phyloP scores from a whole-genome alignment of 2,113 vertebrate species.

The Hipposideros armiger region DNA sequence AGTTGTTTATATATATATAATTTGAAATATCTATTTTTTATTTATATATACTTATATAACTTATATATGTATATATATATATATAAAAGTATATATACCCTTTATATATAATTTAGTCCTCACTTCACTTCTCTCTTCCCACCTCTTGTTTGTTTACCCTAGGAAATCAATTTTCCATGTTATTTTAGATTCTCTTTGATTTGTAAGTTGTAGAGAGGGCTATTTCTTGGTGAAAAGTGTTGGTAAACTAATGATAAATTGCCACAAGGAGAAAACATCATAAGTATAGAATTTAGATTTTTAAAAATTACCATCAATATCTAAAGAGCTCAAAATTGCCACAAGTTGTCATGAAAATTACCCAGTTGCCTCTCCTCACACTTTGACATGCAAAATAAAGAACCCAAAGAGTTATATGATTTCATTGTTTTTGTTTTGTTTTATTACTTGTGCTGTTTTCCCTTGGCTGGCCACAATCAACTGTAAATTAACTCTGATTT shows the following conservation, averaged over 20 bases:
- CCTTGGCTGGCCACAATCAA: background rate
- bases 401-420: background rate
- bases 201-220: background rate
- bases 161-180: background rate
- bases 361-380: background rate
- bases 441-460: constrained; percentile 19
- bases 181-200: constrained; percentile 9
- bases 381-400: background rate
- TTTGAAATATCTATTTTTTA: background rate
- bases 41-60: background rate
- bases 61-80: background rate
- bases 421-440: background rate
- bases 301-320: background rate
- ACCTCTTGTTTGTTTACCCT: background rate
- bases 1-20: background rate
- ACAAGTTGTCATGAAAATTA: background rate
- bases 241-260: background rate
- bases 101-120: background rate
- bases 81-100: background rate
- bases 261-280: background rate
- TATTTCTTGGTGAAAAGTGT: background rate
- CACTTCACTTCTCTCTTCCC: background rate
- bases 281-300: constrained; percentile 1
- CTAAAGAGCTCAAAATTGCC: background rate
- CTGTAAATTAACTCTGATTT: constrained; percentile 8